These are phyloP conservation scores for Lepus europaeus DNA, from an alignment of 2,113 vertebrate species.

Conservation along the genomic window DNA sequence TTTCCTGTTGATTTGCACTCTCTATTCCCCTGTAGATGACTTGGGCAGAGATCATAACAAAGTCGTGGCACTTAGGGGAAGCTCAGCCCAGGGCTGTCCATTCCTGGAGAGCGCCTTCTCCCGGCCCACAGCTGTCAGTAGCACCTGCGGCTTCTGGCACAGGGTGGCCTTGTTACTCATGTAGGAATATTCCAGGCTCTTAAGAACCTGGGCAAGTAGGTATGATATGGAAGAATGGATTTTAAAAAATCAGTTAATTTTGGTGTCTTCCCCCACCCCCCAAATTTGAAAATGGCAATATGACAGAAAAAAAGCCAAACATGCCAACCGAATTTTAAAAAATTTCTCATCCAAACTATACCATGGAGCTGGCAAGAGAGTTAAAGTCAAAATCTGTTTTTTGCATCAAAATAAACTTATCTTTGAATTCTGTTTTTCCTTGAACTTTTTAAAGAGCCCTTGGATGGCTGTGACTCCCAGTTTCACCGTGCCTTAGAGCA, in stretches of 20 bases:
- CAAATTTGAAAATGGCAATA: too few relatives aligned
- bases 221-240: too few relatives aligned
- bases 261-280: too few relatives aligned
- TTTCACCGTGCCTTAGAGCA: constrained; percentile 23
- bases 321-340: too few relatives aligned
- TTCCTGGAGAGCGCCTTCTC: background rate
- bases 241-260: too few relatives aligned
- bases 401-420: too few relatives aligned
- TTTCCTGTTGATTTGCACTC: constrained; percentile 88
- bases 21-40: constrained; percentile 46
- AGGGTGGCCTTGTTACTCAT: background rate
- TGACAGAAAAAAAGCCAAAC: too few relatives aligned
- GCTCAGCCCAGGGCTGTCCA: background rate
- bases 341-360: too few relatives aligned
- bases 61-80: constrained; percentile 71
- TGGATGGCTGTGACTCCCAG: background rate
- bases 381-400: too few relatives aligned
- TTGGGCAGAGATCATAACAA: constrained; percentile 61
- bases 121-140: background rate
- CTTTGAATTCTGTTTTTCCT: too few relatives aligned
- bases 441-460: too few relatives aligned
- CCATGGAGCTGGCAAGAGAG: too few relatives aligned
- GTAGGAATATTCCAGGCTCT: constrained; percentile 22
- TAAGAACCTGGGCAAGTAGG: background rate
- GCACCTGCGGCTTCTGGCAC: background rate